phyloP scores from a whole-genome alignment of 2,113 vertebrate genomes.

The Argyrosomus japonicus region DNA sequence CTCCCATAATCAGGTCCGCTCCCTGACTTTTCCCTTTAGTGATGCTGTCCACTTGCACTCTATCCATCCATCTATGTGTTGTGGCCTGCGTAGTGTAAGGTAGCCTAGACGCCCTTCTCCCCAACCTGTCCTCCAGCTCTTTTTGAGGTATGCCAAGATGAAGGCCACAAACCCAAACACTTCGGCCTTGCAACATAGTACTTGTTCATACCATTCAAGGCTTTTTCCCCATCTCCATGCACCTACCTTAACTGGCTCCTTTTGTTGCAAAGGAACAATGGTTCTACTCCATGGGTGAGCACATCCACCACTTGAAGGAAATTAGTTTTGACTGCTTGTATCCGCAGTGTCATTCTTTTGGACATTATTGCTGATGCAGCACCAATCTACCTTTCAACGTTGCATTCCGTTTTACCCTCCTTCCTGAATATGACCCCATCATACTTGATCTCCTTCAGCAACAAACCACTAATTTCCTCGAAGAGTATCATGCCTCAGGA shows the following conservation, averaged over 20 bases:
- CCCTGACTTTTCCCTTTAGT: background rate
- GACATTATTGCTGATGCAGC: background rate
- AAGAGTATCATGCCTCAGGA: no score
- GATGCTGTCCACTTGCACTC: background rate
- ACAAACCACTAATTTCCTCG: background rate
- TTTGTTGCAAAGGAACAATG: background rate
- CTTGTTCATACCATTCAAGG: no score
- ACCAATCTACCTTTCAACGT: background rate
- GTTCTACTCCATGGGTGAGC: background rate
- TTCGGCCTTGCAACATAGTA: no score
- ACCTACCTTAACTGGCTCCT: no score
- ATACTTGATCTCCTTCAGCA: background rate
- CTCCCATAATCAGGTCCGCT: background rate
- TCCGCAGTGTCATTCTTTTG: background rate
- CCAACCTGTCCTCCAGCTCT: background rate
- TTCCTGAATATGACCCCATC: background rate
- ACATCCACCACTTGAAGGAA: background rate
- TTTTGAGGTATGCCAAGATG: background rate
- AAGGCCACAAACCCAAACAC: background rate
- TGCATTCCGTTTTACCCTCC: background rate
- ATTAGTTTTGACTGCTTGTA: background rate
- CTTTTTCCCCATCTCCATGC: background rate
- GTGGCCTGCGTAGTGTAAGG: no score
- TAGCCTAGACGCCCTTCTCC: background rate
- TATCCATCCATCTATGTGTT: background rate